Percentiles rank a stretch among this genome's conserved stretches.
Conservation (phyloP, 23 tunicate genomes). For the Styela plicata region DNA sequence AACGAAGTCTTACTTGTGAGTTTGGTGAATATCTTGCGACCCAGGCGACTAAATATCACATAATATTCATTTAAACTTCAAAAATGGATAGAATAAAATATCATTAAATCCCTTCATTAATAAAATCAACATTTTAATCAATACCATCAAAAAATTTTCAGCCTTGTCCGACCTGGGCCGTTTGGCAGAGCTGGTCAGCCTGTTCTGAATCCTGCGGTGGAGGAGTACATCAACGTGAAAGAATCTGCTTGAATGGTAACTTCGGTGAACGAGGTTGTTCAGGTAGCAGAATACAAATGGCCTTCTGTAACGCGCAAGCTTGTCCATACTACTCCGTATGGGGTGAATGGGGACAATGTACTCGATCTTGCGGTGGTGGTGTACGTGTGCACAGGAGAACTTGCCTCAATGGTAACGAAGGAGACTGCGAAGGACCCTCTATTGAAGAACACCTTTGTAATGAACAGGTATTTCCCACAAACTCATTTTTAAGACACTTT, state of each 20-base stretch:
- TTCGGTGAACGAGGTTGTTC: conserved; percentile 51
- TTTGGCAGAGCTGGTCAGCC: conserved; percentile 14
- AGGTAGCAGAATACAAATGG: conserved; percentile 45
- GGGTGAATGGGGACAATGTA: conserved; percentile 66
- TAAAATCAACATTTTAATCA: too few species aligned
- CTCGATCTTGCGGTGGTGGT: conserved; percentile 46
- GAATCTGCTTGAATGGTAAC: conserved; percentile 55
- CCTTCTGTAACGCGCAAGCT: conserved; percentile 31
- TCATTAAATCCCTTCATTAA: too few species aligned
- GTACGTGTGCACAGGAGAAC: conserved; percentile 33
- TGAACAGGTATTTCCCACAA: conserved; percentile 1
- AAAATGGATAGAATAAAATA: too few species aligned
- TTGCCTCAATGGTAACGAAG: conserved; percentile 51
- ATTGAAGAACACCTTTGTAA: conserved; percentile 25
- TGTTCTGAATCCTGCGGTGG: conserved; percentile 38
- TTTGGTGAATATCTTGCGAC: too few species aligned
- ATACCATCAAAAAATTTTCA: too few species aligned
- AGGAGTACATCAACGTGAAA: conserved; percentile 35
- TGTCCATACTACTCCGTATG: conserved; percentile 64
- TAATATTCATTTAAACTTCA: too few species aligned
- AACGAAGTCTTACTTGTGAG: too few species aligned
- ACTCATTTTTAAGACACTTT: not conserved
- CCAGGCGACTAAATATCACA: too few species aligned
- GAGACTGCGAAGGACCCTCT: conserved; percentile 37
- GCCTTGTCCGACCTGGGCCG: conserved; percentile 73